phyloP scores from a whole-genome alignment of 1,140 invertebrate genomes.

The Aradophagus sp. region DNA sequence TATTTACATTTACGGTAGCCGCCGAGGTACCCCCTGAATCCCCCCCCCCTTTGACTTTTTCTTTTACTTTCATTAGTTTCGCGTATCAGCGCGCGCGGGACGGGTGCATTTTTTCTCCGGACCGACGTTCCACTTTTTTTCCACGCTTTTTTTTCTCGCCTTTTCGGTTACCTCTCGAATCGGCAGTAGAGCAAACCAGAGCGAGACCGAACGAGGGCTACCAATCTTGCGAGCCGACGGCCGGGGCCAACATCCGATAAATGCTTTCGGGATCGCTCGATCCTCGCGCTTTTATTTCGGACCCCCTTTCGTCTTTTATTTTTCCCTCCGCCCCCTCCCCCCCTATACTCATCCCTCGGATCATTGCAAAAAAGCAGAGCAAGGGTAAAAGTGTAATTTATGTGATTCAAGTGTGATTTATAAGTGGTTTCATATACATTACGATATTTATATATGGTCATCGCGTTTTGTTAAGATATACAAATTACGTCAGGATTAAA shows the following conservation, averaged over 20 bases:
- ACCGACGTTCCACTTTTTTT: no score
- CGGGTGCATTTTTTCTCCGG: slow-evolving; percentile 43
- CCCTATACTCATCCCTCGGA: neutral
- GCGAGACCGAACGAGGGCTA: slow-evolving; percentile 47
- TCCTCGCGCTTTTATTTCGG: slow-evolving; percentile 34
- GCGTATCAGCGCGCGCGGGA: slow-evolving; percentile 60
- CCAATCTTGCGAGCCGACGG: slow-evolving; percentile 66
- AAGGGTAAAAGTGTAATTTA: no score
- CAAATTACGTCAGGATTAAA: no score
- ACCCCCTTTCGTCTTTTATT: slow-evolving; percentile 16
- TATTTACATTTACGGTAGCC: slow-evolving; percentile 73
- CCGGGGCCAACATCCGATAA: slow-evolving; percentile 71
- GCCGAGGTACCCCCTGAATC: slow-evolving; percentile 52
- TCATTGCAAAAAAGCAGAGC: no score
- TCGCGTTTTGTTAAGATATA: no score
- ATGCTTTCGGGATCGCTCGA: slow-evolving; percentile 67
- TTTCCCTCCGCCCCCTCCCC: slow-evolving; percentile 22
- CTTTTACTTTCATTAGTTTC: slow-evolving; percentile 58
- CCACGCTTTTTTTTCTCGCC: slow-evolving; percentile 8
- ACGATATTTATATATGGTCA: no score
- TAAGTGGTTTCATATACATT: no score
- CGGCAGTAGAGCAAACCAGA: slow-evolving; percentile 32
- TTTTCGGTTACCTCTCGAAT: slow-evolving; percentile 18
- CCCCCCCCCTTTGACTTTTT: no score
- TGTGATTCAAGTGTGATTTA: no score